Evolutionary conservation across 2,797 vertebrate species (phyloP).

Genomic region (Nothura maculosa): DNA sequence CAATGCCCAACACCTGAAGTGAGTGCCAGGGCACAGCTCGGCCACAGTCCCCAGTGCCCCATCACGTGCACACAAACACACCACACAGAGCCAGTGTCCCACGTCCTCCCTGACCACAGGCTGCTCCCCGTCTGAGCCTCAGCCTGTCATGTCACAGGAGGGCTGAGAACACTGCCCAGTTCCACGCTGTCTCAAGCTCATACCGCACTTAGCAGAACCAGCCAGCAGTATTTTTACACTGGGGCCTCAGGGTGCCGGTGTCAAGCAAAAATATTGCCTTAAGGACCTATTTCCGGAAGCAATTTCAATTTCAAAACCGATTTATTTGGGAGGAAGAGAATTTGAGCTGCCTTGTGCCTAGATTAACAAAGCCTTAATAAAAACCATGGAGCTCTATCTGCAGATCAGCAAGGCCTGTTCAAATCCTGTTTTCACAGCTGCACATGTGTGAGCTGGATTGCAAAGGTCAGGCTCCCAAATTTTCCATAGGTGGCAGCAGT

Average conservation of each 20-base stretch:
- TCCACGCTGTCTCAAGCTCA: neutral
- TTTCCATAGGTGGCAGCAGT: conserved; percentile 72
- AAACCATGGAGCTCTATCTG: fast-evolving
- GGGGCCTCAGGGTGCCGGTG: neutral
- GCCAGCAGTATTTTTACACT: neutral
- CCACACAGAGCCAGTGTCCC: fast-evolving
- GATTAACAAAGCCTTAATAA: neutral
- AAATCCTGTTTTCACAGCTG: conserved; percentile 57
- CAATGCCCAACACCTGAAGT: fast-evolving
- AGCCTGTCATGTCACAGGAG: neutral
- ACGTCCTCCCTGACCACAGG: neutral
- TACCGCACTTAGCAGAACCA: neutral
- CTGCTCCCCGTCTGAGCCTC: neutral
- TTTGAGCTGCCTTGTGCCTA: neutral
- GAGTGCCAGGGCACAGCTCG: neutral
- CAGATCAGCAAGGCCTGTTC: neutral
- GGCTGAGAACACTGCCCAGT: neutral
- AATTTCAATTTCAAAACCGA: conserved; percentile 52
- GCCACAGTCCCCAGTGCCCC: fast-evolving
- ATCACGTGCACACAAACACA: fast-evolving
- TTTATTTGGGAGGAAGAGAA: conserved; percentile 39
- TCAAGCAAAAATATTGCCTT: conserved; percentile 22
- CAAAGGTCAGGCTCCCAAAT: neutral
- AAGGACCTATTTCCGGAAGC: conserved; percentile 31
- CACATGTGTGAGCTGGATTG: fast-evolving